Evolutionary conservation across 2,888 invertebrate genomes (phyloP).

Genomic region (Ptycholaimellus sp.): DNA sequence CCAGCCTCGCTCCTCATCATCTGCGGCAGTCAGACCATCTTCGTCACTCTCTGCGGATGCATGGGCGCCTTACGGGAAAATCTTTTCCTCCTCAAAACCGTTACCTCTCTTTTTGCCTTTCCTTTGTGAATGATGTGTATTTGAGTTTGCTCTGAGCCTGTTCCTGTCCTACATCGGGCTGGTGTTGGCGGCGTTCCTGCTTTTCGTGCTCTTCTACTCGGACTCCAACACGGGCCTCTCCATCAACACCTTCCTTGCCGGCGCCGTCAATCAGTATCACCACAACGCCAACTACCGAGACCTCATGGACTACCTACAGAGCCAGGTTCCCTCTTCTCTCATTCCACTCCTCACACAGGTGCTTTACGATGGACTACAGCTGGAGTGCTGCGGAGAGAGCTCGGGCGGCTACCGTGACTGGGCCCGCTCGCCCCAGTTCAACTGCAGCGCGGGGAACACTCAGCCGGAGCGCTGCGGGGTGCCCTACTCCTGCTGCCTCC

Average conservation of each 20-base stretch:
- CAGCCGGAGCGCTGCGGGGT: constrained; percentile 30
- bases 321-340: constrained; percentile 14
- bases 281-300: constrained; percentile 22
- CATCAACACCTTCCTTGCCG: constrained; percentile 17
- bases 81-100: too few relatives aligned
- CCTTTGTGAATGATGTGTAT: too few relatives aligned
- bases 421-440: constrained; percentile 28
- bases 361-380: constrained; percentile 19
- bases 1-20: too few relatives aligned
- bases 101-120: too few relatives aligned
- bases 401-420: constrained; percentile 30
- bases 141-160: constrained; percentile 20
- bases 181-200: constrained; percentile 16
- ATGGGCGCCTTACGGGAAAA: too few relatives aligned
- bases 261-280: constrained; percentile 20
- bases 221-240: constrained; percentile 19
- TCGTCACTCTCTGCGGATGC: too few relatives aligned
- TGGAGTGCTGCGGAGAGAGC: constrained; percentile 29
- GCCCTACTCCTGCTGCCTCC: constrained; percentile 30
- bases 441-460: constrained; percentile 23
- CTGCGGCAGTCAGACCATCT: too few relatives aligned
- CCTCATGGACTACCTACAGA: constrained; percentile 21
- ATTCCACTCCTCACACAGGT: too few relatives aligned
- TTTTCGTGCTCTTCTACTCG: constrained; percentile 23
- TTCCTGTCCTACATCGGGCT: constrained; percentile 20